These are phyloP conservation scores for Campoplex capitator DNA, from an alignment of 2,888 invertebrate genomes.

Conservation along the genomic window DNA sequence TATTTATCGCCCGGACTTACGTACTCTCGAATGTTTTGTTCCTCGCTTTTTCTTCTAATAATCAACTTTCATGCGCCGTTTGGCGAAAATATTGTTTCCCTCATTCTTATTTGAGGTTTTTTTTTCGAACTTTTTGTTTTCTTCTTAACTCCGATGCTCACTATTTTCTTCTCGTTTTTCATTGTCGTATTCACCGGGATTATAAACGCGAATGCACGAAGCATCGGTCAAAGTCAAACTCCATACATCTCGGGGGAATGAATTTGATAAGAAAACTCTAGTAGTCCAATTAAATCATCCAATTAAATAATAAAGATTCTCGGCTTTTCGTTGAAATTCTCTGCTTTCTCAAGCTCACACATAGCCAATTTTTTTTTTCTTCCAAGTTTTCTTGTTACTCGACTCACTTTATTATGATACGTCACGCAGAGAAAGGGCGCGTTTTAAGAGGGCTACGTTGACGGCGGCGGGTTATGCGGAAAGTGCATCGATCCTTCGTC, in stretches of 20 bases:
- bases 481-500: conserved; percentile 5
- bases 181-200: background rate
- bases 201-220: background rate
- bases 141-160: background rate
- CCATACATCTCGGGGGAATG: background rate
- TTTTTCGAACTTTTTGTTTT: background rate
- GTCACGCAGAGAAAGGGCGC: conserved; percentile 19
- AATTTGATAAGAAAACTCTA: background rate
- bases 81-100: too few relatives aligned
- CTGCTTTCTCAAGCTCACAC: background rate
- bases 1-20: too few relatives aligned
- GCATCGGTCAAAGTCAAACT: too few relatives aligned
- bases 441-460: conserved; percentile 21
- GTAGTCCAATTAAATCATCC: background rate
- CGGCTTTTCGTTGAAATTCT: background rate
- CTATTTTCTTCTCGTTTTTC: background rate
- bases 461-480: conserved; percentile 1
- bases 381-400: conserved; percentile 25
- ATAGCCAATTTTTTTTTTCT: background rate
- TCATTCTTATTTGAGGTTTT: background rate
- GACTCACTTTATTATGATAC: conserved; percentile 26
- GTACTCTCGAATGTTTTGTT: background rate
- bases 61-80: too few relatives aligned
- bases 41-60: background rate
- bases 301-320: background rate